Percentiles rank a stretch among this genome's conserved stretches.
These are phyloP conservation scores for Rhizoglyphus robini DNA, from an alignment of 1,140 invertebrate species.

Conservation along the genomic window DNA sequence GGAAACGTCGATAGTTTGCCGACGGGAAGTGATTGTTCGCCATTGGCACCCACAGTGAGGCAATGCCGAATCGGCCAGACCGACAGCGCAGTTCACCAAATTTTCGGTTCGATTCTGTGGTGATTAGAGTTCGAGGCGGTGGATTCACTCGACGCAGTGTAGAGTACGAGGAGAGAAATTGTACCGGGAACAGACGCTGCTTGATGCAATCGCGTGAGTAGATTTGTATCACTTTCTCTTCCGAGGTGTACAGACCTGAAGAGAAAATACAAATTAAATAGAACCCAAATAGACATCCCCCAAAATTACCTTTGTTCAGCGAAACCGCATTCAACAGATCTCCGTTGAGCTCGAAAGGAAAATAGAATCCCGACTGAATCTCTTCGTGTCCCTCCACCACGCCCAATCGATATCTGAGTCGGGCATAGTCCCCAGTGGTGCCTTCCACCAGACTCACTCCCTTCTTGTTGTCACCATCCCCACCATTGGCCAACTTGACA, in stretches of 20 bases:
- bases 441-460: slow-evolving; percentile 2
- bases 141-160: not conserved
- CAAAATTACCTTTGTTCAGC: slow-evolving; percentile 90
- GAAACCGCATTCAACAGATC: slow-evolving; percentile 87
- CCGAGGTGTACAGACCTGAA: slow-evolving; percentile 47
- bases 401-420: slow-evolving; percentile 62
- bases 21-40: not conserved
- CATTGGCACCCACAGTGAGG: not conserved
- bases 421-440: slow-evolving; percentile 20
- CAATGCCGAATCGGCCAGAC: not conserved
- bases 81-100: not conserved
- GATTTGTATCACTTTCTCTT: slow-evolving; percentile 35
- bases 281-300: slow-evolving; percentile 37
- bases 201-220: slow-evolving; percentile 8
- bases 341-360: slow-evolving; percentile 84
- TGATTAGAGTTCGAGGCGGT: not conserved
- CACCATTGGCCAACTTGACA: not conserved
- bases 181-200: slow-evolving; percentile 12
- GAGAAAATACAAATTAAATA: not conserved
- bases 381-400: slow-evolving; percentile 73
- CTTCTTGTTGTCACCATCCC: not conserved
- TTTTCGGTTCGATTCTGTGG: not conserved
- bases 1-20: not conserved
- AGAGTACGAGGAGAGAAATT: not conserved
- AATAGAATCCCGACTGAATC: slow-evolving; percentile 58